A percentile compares a stretch with the other conserved stretches of the same genome.
Evolutionary conservation across 2,797 vertebrate species (phyloP).

Genomic region (Acrossocheilus wenchowensis): DNA sequence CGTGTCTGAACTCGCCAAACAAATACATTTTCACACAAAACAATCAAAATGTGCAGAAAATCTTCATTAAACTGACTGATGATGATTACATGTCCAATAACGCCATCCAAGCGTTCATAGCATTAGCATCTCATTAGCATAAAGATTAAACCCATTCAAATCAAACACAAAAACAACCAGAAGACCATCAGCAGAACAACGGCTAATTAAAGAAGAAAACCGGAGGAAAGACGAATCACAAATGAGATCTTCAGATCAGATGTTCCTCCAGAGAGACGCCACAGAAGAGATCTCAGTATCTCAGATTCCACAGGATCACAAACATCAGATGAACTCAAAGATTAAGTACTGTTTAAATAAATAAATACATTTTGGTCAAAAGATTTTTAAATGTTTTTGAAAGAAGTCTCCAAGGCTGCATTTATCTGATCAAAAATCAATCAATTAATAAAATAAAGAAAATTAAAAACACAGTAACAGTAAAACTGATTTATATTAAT

Average conservation of each 20-base stretch:
- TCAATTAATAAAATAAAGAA: too few relatives aligned
- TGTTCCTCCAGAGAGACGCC: neutral
- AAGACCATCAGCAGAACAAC: neutral
- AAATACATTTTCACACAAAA: neutral
- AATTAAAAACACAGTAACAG: too few relatives aligned
- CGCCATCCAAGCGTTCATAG: neutral
- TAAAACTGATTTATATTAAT: too few relatives aligned
- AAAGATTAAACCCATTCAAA: slow-evolving; percentile 17
- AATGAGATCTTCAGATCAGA: neutral
- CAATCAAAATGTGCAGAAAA: neutral
- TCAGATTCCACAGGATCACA: too few relatives aligned
- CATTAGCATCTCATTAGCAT: slow-evolving; percentile 20
- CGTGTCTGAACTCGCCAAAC: slow-evolving; percentile 45
- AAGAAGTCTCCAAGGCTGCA: too few relatives aligned
- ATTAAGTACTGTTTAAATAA: neutral
- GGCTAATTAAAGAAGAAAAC: neutral
- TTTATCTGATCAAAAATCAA: too few relatives aligned
- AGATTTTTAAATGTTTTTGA: too few relatives aligned
- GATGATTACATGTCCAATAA: slow-evolving; percentile 9
- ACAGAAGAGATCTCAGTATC: too few relatives aligned
- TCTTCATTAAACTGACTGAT: slow-evolving; percentile 25
- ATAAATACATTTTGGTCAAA: neutral
- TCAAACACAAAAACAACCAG: neutral
- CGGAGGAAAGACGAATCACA: neutral
- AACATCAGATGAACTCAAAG: too few relatives aligned